phyloP scores from a whole-genome alignment of 2,888 invertebrate species.

The Allygus modestus region DNA sequence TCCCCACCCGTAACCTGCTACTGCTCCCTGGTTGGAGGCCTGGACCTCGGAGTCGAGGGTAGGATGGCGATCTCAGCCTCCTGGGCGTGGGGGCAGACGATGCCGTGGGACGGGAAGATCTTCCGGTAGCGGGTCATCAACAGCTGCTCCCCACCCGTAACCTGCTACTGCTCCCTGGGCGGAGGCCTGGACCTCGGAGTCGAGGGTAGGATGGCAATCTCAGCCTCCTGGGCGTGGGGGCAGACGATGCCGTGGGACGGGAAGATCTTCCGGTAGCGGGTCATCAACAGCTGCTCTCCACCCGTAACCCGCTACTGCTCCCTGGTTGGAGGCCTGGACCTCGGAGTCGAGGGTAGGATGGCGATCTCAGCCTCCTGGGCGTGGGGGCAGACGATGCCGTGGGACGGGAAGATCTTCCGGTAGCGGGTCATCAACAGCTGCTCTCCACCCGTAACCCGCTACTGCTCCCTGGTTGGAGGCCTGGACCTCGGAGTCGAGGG shows the following conservation, averaged over 20 bases:
- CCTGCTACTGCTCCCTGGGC: conserved; percentile 48
- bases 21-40: conserved; percentile 58
- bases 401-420: conserved; percentile 65
- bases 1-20: no score
- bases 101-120: conserved; percentile 64
- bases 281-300: no score
- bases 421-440: conserved; percentile 66
- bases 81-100: conserved; percentile 17
- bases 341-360: conserved; percentile 48
- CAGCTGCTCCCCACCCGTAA: no score
- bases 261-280: conserved; percentile 66
- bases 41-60: conserved; percentile 51
- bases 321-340: conserved; percentile 59
- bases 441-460: no score
- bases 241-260: conserved; percentile 60
- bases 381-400: conserved; percentile 46
- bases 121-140: conserved; percentile 65
- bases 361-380: conserved; percentile 26
- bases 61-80: conserved; percentile 51
- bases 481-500: conserved; percentile 55
- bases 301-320: no score
- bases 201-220: conserved; percentile 49
- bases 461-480: conserved; percentile 56
- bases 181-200: conserved; percentile 58
- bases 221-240: background rate